Percentiles rank a stretch among this genome's conserved stretches.
Evolutionary conservation across 2,113 vertebrate genomes (phyloP).

Genomic region (Solenodon paradoxus): DNA sequence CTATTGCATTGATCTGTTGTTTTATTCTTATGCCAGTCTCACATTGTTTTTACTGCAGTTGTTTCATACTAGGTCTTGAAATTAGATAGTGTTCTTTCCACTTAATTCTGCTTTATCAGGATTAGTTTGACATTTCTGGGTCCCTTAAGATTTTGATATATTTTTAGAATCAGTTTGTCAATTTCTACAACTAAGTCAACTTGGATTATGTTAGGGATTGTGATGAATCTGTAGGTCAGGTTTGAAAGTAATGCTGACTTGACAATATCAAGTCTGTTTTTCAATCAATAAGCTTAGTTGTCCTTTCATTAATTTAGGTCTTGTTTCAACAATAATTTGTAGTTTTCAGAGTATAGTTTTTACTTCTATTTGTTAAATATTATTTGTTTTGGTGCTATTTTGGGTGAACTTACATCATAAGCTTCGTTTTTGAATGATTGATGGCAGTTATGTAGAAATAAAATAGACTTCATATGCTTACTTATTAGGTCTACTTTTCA

Average conservation of each 20-base stretch:
- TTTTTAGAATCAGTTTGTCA: neutral
- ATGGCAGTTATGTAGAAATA: neutral
- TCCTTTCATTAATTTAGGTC: neutral
- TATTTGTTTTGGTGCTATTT: neutral
- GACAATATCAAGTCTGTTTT: neutral
- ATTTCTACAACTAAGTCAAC: no score
- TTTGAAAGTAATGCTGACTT: neutral
- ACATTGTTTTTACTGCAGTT: no score
- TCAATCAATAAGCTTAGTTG: neutral
- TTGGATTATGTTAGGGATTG: no score
- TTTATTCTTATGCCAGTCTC: no score
- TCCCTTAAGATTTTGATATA: neutral
- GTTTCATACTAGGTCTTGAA: no score
- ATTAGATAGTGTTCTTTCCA: no score
- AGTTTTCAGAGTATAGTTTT: neutral
- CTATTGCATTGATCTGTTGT: no score
- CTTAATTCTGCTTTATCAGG: no score
- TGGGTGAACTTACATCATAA: neutral
- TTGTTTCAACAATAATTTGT: neutral
- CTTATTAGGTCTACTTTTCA: no score
- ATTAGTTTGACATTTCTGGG: no score
- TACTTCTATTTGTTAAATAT: neutral
- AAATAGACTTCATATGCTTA: neutral
- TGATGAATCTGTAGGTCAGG: no score
- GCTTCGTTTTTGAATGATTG: neutral